Conservation (phyloP, 64 coral and sea anemone genomes). For the Dendronephthya gigantea region DNA sequence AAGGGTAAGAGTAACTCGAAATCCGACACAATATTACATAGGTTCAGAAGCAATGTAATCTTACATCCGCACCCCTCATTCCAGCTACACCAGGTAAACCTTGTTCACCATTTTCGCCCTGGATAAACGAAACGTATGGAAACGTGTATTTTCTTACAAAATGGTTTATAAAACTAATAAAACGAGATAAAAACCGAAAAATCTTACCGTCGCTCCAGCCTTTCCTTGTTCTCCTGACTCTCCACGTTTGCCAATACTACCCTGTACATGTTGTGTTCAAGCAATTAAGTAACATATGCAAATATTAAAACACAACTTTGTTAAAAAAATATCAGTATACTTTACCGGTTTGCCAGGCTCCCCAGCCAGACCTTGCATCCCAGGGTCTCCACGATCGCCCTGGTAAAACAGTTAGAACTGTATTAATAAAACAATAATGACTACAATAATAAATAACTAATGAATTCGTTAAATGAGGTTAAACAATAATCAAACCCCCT, state of each 20-base stretch:
- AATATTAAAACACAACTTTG: not conserved
- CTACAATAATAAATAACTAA: not conserved
- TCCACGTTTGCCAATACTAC: not conserved
- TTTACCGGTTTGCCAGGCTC: not conserved
- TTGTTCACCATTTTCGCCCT: not conserved
- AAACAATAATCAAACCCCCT: no score
- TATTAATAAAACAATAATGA: not conserved
- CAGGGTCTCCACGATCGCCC: not conserved
- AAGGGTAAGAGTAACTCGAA: not conserved
- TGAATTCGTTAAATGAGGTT: no score
- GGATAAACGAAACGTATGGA: not conserved
- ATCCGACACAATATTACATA: not conserved
- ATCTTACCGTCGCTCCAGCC: not conserved
- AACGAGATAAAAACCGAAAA: no score
- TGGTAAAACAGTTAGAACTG: not conserved
- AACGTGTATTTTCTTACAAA: not conserved
- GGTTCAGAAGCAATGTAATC: not conserved
- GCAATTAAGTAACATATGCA: not conserved
- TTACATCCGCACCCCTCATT: constrained; percentile 5
- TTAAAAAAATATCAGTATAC: not conserved
- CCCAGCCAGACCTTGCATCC: not conserved
- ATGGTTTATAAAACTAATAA: no score
- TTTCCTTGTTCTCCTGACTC: not conserved
- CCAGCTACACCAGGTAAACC: not conserved
- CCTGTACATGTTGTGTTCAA: no score